A percentile compares a stretch with the other conserved stretches of the same genome.
Evolutionary conservation across 2,888 invertebrate genomes (phyloP).

Genomic region (Adelognathus sp.): DNA sequence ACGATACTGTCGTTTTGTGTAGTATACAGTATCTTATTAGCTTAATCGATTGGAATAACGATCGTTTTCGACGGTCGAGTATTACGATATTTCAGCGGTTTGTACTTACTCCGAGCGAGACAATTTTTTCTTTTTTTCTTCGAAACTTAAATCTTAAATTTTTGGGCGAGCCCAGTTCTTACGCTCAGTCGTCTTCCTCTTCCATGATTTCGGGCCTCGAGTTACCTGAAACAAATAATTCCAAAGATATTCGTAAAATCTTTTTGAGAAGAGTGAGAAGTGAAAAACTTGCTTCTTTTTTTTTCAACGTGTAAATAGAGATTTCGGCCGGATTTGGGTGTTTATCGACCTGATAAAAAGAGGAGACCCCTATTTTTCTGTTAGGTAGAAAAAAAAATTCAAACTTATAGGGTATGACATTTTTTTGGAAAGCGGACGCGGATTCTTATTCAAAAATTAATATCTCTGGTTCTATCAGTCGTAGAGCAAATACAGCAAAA

Average conservation of each 20-base stretch:
- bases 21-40: conserved; percentile 74
- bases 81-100: not conserved
- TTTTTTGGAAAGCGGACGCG: no score
- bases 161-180: conserved; percentile 21
- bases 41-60: conserved; percentile 65
- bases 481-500: no score
- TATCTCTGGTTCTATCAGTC: no score
- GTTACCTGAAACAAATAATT: conserved; percentile 66
- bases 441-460: no score
- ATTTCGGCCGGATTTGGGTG: no score
- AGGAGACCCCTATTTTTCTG: no score
- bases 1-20: conserved; percentile 67
- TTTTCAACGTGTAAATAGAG: not conserved
- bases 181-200: conserved; percentile 76
- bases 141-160: conserved; percentile 49
- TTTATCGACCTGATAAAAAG: no score
- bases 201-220: conserved; percentile 73
- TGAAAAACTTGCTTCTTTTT: no score
- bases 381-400: no score
- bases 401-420: no score
- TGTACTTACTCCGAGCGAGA: conserved; percentile 50
- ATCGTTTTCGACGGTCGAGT: conserved; percentile 8
- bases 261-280: not conserved
- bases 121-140: conserved; percentile 23
- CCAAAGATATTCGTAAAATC: conserved; percentile 11